Percentiles rank a stretch among this genome's conserved stretches.
Evolutionary conservation across 1,140 invertebrate species (phyloP).

Genomic region (Panagrolaimus sp.): DNA sequence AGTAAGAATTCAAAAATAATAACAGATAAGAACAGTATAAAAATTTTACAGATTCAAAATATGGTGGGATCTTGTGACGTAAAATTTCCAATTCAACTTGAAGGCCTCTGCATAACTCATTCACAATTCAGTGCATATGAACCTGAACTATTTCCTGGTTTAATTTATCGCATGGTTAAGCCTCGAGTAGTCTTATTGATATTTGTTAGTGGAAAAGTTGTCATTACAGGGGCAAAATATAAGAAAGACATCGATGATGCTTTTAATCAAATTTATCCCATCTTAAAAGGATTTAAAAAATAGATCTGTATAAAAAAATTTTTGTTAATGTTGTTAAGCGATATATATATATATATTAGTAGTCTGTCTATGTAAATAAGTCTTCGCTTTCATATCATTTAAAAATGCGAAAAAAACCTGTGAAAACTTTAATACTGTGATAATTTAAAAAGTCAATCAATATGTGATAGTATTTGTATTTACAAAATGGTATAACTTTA

Average conservation of each 20-base stretch:
- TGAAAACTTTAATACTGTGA: too few species aligned
- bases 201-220: constrained; percentile 53
- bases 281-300: constrained; percentile 95
- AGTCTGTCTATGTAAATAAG: too few species aligned
- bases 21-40: background rate
- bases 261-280: constrained; percentile 98
- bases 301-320: constrained; percentile 5
- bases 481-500: too few species aligned
- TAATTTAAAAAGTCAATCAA: too few species aligned
- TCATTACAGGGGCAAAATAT: constrained; percentile 82
- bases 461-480: too few species aligned
- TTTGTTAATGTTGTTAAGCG: too few species aligned
- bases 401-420: too few species aligned
- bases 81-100: constrained; percentile 94
- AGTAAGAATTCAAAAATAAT: constrained; percentile 61
- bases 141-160: constrained; percentile 82
- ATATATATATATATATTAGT: too few species aligned
- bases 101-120: constrained; percentile 91
- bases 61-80: constrained; percentile 99
- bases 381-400: too few species aligned
- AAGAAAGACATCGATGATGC: constrained; percentile 97
- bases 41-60: constrained; percentile 67
- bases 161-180: constrained; percentile 99
- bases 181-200: constrained; percentile 90
- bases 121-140: constrained; percentile 83